Evolutionary conservation across 2,113 vertebrate genomes (phyloP), one percentile per base, ranked within the genome.

Genomic region (Percopsis transmontana): DNA sequence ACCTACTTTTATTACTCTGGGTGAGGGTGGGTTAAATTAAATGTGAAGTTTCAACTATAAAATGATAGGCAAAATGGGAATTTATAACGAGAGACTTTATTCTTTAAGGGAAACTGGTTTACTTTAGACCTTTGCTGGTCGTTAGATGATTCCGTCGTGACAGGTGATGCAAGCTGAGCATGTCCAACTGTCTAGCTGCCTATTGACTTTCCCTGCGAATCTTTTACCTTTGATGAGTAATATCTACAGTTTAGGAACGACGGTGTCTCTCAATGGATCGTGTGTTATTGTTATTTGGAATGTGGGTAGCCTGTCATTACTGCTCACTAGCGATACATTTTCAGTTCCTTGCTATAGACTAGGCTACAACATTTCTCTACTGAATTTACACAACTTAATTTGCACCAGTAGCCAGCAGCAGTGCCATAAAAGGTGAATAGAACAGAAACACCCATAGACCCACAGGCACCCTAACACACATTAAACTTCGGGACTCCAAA

Each of bases 1-100:
- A 72, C 79, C 88, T 83, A 89, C 82, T 87, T 90, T 7, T 90
- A 91, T 85, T 82, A 85, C 86, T 74, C 74, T 65, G 85, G 90
- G 78, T 84, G 86, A 85, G 80, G 83, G 5, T 33, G 27, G 3
- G 1, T 33, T 58, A 41, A 87, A 78, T 85, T 86, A 70, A 11
- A 16, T 12, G 19, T 42, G 48, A 80, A 79, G 80, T 87, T 82
- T 18, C 8, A 12, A 7, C 12, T 45, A 45, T 74, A 9, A 50
- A 40, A 57, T 68, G 58, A 19, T 27, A 16, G 5, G 40, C n/a
- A 7, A 19, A 11, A 47, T 70, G 16, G 13, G 12, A 10, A 27
- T 53, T 2, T 45, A 61, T 52, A 11, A 18, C 40, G 47, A 15
- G 33, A 14, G n/a, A 27, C 13, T 27, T n/a, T 23, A 5, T n/a